phyloP scores from a whole-genome alignment of 2,113 vertebrate genomes.

The Sigmodon hispidus region DNA sequence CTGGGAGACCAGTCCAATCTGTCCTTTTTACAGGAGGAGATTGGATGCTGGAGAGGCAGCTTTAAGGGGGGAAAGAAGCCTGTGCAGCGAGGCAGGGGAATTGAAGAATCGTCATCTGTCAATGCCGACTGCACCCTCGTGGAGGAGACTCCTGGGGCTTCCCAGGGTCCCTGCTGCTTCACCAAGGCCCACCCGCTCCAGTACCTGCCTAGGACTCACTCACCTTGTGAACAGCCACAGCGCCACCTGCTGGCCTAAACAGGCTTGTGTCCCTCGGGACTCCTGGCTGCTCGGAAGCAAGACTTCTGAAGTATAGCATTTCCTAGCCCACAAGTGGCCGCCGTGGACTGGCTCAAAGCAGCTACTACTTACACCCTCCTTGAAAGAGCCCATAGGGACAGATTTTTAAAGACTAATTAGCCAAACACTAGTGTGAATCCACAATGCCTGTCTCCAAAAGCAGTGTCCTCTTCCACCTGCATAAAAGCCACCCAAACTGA shows the following conservation, averaged over 20 bases:
- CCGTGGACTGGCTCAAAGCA: background rate
- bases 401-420: background rate
- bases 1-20: background rate
- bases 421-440: background rate
- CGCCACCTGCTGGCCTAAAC: background rate
- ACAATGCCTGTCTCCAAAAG: background rate
- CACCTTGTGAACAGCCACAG: background rate
- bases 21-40: constrained; percentile 26
- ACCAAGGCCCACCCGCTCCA: background rate
- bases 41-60: background rate
- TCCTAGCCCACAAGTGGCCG: fast-evolving
- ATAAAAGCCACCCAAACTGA: background rate
- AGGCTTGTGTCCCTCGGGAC: fast-evolving
- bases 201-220: background rate
- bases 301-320: background rate
- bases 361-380: background rate
- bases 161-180: background rate
- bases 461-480: background rate
- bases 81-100: background rate
- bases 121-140: fast-evolving
- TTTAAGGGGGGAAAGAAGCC: background rate
- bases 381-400: background rate
- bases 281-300: background rate
- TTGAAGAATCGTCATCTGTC: background rate
- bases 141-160: background rate